These are phyloP conservation scores for Lophius americanus DNA, from an alignment of 2,797 vertebrate species.

Conservation along the genomic window DNA sequence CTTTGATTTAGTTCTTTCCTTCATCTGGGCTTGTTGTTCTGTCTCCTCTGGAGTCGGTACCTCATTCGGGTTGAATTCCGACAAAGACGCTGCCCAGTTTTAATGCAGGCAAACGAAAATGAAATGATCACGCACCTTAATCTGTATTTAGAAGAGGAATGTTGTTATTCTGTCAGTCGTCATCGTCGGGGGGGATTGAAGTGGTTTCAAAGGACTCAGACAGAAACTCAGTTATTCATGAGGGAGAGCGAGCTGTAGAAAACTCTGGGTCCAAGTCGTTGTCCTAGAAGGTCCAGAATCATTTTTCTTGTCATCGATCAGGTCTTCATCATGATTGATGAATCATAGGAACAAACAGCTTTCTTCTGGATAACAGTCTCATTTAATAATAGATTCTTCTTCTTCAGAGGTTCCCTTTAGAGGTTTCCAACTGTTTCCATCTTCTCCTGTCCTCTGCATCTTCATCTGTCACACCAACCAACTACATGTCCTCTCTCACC, in stretches of 20 bases:
- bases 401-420: too few relatives aligned
- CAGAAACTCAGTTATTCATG: not conserved
- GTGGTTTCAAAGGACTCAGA: not conserved
- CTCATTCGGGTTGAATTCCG: conserved; percentile 37
- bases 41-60: conserved; percentile 11
- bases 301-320: not conserved
- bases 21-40: conserved; percentile 27
- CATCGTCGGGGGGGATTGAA: conserved; percentile 16
- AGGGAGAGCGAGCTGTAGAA: conserved; percentile 1
- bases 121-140: conserved; percentile 22
- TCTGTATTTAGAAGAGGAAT: conserved; percentile 32
- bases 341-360: not conserved
- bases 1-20: conserved; percentile 32
- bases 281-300: not conserved
- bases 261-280: not conserved
- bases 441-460: too few relatives aligned
- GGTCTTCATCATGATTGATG: not conserved
- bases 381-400: not conserved
- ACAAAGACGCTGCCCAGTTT: conserved; percentile 1
- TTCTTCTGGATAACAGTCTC: not conserved
- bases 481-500: too few relatives aligned
- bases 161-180: conserved; percentile 23
- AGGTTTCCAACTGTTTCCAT: too few relatives aligned
- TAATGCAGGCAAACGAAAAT: conserved; percentile 28
- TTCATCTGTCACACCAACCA: too few relatives aligned